These are phyloP conservation scores for Sinodicranocentrus sp. DNA, from an alignment of 2,888 invertebrate species.

Conservation along the genomic window DNA sequence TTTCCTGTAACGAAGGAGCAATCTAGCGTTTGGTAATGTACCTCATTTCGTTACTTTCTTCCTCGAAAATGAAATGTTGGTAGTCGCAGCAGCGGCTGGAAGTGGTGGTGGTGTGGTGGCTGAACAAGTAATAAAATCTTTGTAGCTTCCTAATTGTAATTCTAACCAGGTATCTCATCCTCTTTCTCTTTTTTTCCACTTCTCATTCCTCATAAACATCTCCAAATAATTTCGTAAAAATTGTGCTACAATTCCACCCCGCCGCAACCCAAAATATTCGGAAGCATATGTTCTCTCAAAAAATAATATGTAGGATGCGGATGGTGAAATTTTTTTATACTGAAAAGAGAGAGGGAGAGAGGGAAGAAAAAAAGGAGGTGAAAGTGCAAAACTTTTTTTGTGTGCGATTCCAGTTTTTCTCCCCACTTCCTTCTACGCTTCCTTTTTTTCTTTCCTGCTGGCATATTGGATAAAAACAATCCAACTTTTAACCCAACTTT, in stretches of 20 bases:
- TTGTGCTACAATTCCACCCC: slow-evolving; percentile 38
- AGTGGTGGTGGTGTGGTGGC: slow-evolving; percentile 5
- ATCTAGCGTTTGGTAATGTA: slow-evolving; percentile 1
- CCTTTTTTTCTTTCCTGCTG: slow-evolving; percentile 21
- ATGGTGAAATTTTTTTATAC: slow-evolving; percentile 10
- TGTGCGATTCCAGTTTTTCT: slow-evolving; percentile 41
- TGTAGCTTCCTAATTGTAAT: slow-evolving; percentile 54
- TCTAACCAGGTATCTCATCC: slow-evolving; percentile 53
- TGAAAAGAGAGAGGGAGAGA: slow-evolving; percentile 26
- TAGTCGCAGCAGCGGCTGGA: background rate
- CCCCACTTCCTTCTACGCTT: slow-evolving; percentile 10
- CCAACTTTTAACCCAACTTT: slow-evolving; percentile 18
- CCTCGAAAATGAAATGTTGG: slow-evolving; percentile 9
- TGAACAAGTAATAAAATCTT: slow-evolving; percentile 63
- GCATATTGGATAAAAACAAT: slow-evolving; percentile 44
- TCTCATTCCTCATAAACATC: slow-evolving; percentile 56
- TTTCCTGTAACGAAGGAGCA: background rate
- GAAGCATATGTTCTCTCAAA: slow-evolving; percentile 22
- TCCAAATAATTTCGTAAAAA: slow-evolving; percentile 62
- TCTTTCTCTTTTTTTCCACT: slow-evolving; percentile 4
- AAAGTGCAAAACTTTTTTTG: slow-evolving; percentile 60
- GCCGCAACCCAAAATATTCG: background rate
- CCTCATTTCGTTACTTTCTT: background rate
- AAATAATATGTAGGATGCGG: background rate
- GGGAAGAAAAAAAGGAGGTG: no score